Base-by-base conservation (phyloP, 2,888 invertebrate genomes). In the Podabrus alpinus region DNA sequence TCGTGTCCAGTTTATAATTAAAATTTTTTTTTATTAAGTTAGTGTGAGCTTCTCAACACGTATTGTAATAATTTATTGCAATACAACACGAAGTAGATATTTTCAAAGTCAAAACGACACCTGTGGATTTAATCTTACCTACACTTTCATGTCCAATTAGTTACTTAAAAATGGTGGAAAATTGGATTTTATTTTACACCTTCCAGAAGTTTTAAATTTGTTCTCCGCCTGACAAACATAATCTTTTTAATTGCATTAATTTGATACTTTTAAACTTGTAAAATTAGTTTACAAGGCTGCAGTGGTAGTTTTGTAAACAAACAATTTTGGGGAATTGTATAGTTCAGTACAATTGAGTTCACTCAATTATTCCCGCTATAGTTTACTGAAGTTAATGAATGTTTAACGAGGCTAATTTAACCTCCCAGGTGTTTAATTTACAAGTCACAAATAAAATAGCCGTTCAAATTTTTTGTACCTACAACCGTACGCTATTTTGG, bases 1-100 rank as follows among this genome's bases (percentile, higher is more conserved):
- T 64, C 62, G 21, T 64, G 62, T 21, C 21, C 62, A 64, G 21
- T 64, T 64, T 64, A 64, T 64, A 64, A 64, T 64, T 64, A 64
- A 64, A 17, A 64, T 19, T 64, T 64, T 64, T n/a, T 64, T 21
- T 21, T n/a, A 45, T n/a, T 45, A 45, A n/a, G n/a, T 45, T 29
- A 64, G 62, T 64, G 21, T 64, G 62, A 19, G 21, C 62, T 64
- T 64, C 62, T 64, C 62, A 64, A 64, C 62, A 64, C 62, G 62
- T 64, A 64, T 64, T 64, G 62, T 19, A 19, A 21, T 64, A 64
- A 64, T 64, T 64, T 64, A 64, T 64, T 64, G 62, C 62, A 64
- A 64, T 64, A 21, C 17, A 64, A 64, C 62, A 64, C 62, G 62
- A 64, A 64, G 62, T 64, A 19, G 62, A 64, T 19, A 64, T 15